A percentile compares a stretch with the other conserved stretches of the same genome.
phyloP scores from a whole-genome alignment of 2,888 invertebrate genomes.

The Limnephilus rhombicus region DNA sequence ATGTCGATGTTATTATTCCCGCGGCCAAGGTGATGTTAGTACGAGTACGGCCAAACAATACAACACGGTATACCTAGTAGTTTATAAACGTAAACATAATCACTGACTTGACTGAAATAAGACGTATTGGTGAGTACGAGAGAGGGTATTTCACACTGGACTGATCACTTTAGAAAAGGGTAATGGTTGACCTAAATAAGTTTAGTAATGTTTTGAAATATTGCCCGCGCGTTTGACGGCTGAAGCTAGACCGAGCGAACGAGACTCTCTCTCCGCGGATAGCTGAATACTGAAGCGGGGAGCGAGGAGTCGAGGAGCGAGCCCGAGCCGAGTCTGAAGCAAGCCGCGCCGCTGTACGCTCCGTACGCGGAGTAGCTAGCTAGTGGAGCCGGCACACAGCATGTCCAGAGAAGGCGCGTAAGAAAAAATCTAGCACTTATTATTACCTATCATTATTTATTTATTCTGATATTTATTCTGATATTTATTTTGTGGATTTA shows the following conservation, averaged over 20 bases:
- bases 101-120: conserved; percentile 33
- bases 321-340: conserved; percentile 36
- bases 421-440: background rate
- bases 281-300: conserved; percentile 51
- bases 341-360: background rate
- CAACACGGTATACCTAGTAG: conserved; percentile 8
- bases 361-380: background rate
- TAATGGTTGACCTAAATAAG: conserved; percentile 61
- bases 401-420: background rate
- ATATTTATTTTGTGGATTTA: background rate
- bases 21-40: conserved; percentile 12
- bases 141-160: conserved; percentile 37
- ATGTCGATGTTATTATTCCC: conserved; percentile 40
- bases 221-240: conserved; percentile 51
- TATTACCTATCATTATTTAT: background rate
- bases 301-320: conserved; percentile 26
- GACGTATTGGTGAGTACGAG: background rate
- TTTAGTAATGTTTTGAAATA: conserved; percentile 55
- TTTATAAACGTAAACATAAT: conserved; percentile 60
- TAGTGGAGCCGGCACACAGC: conserved; percentile 17
- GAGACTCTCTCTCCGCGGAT: conserved; percentile 8
- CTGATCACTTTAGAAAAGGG: conserved; percentile 46
- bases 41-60: conserved; percentile 36
- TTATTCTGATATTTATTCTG: background rate
- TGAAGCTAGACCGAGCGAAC: background rate